Conservation (phyloP, 2,113 vertebrate genomes). For the Pipra filicauda region DNA sequence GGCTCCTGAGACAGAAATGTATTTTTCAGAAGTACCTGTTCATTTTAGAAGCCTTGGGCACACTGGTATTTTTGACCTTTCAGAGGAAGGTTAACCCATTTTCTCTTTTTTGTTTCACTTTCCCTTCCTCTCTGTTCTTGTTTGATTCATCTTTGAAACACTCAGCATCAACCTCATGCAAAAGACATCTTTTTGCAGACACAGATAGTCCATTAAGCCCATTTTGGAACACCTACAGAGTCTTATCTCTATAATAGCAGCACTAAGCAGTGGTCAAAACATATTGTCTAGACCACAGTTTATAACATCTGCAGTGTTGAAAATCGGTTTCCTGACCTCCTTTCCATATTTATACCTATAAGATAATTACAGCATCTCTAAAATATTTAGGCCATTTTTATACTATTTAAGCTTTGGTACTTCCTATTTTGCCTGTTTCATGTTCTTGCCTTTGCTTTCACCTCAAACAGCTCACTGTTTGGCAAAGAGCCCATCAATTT, state of each 20-base stretch:
- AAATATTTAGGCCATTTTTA: background rate
- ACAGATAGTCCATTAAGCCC: background rate
- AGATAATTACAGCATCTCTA: background rate
- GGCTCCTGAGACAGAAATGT: background rate
- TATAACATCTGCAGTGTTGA: background rate
- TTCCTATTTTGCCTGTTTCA: background rate
- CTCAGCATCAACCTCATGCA: fast-evolving
- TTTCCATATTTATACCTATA: background rate
- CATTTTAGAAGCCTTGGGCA: background rate
- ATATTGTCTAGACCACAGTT: background rate
- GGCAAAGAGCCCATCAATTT: background rate
- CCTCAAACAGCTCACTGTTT: background rate
- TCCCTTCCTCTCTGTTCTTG: background rate
- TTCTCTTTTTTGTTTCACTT: background rate
- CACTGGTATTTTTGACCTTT: background rate
- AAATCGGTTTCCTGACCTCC: background rate
- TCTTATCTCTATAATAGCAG: background rate
- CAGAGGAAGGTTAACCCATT: background rate
- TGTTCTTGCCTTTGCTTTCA: background rate
- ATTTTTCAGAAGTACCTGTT: background rate
- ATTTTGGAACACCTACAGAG: background rate
- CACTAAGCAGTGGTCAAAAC: background rate
- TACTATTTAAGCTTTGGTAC: background rate
- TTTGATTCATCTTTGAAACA: background rate
- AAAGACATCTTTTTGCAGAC: background rate